These are phyloP conservation scores for Reinhardtius hippoglossoides DNA, from an alignment of 2,113 vertebrate species.

Conservation along the genomic window DNA sequence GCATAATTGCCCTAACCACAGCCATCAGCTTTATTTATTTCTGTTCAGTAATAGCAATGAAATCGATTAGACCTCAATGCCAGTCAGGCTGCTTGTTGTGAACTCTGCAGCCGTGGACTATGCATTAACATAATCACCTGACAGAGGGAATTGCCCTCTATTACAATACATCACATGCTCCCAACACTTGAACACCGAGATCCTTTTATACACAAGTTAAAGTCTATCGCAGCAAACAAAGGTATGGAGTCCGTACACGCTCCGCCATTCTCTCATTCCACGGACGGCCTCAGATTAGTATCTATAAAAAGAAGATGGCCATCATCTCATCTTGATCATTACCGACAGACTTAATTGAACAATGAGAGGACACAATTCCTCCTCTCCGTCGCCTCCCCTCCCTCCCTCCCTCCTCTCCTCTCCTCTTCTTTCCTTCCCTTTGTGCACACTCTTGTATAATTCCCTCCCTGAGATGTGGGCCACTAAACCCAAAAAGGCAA, in stretches of 20 bases:
- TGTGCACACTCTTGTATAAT: constrained; percentile 87
- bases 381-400: constrained; percentile 72
- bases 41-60: constrained; percentile 82
- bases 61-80: constrained; percentile 84
- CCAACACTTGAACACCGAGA: constrained; percentile 44
- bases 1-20: constrained; percentile 83
- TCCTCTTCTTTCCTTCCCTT: constrained; percentile 68
- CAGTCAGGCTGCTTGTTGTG: constrained; percentile 72
- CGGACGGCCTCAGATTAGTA: constrained; percentile 69
- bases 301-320: constrained; percentile 80
- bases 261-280: constrained; percentile 53
- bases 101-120: constrained; percentile 63
- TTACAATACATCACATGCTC: constrained; percentile 63
- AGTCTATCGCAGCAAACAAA: constrained; percentile 36
- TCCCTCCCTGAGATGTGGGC: constrained; percentile 62
- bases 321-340: constrained; percentile 84
- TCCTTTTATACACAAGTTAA: constrained; percentile 40
- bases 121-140: constrained; percentile 77
- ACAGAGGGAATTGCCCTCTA: constrained; percentile 62
- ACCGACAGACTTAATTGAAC: constrained; percentile 87
- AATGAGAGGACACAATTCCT: constrained; percentile 92
- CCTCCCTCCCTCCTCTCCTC: constrained; percentile 16
- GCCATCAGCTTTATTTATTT: constrained; percentile 85
- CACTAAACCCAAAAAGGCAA: constrained; percentile 64
- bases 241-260: constrained; percentile 20